Evolutionary conservation across 1,140 invertebrate genomes (phyloP).

Genomic region (Neodiprion fabricii): DNA sequence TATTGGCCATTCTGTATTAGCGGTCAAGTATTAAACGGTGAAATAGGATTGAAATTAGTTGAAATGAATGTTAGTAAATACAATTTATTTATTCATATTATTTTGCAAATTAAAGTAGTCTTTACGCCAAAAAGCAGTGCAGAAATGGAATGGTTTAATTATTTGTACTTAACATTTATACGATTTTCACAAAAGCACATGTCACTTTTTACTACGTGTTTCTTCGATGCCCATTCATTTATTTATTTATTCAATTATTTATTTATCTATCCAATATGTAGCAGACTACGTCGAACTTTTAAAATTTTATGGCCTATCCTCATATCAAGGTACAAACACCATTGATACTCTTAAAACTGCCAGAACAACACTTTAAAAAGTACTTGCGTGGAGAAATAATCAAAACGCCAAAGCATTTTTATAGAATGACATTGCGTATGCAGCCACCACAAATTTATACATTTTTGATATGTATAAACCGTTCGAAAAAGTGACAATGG

Average conservation of each 20-base stretch:
- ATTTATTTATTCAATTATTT: not conserved
- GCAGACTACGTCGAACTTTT: not conserved
- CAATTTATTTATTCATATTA: conserved; percentile 1
- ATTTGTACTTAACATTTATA: not conserved
- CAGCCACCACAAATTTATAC: too few relatives aligned
- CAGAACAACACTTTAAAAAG: too few relatives aligned
- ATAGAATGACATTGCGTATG: too few relatives aligned
- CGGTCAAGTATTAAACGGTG: not conserved
- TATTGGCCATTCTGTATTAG: too few relatives aligned
- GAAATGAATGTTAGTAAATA: not conserved
- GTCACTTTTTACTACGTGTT: not conserved
- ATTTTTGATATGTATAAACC: too few relatives aligned
- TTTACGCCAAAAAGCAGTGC: too few relatives aligned
- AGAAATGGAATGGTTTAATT: not conserved
- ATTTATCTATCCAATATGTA: not conserved
- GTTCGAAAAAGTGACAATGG: conserved; percentile 1
- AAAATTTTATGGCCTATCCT: not conserved
- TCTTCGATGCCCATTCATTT: not conserved
- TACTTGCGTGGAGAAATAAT: too few relatives aligned
- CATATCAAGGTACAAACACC: not conserved
- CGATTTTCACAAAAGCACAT: not conserved
- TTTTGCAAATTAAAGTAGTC: not conserved
- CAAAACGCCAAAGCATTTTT: too few relatives aligned
- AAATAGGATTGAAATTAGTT: not conserved
- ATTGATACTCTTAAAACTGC: too few relatives aligned